Base-by-base conservation (phyloP, 2,888 invertebrate genomes). In the Morinoia aosen region DNA sequence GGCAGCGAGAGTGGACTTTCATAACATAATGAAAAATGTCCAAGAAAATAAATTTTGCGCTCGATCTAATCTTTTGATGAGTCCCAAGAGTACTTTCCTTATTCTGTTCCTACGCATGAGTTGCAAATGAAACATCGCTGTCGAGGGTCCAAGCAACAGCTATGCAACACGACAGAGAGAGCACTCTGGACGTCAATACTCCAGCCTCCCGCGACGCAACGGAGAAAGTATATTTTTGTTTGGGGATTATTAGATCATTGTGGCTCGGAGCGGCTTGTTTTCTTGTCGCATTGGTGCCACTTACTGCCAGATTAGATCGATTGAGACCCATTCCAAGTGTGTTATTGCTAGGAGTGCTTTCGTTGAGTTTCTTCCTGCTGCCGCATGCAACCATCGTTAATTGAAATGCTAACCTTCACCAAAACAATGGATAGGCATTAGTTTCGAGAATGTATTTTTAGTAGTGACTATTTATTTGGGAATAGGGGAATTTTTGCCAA, bases 161-260 rank as follows among this genome's bases (percentile, higher is more conserved):
- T 0, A 16, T 76, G 76, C 16, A 8, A 33, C 76, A 19, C 25
- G 76, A 76, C 25, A 76, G 76, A 76, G 16, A 0, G 76, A 76
- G 33, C 33, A 33, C 19, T 3, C 76, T 76, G 76, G 33, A 76
- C 76, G 76, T 19, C 76, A 76, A 76, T 33, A 16, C 76, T 76
- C 19, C 76, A 76, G 76, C 33, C 16, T 33, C 90, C 19, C 39
- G 48, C 48, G 19, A 90, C 40, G 40, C 40, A 90, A 14, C 40
- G 40, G 40, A 90, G 90, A 11, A 90, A 48, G 48, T 40, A 90
- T 90, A 19, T 90, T 90, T 90, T 90, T 48, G 90, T 48, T 39
- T 39, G 90, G 48, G 90, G 76, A 76, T 76, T 76, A 90, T 90
- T 48, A 90, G 90, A 90, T 90, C 39, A 90, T 90, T 90, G 90